Conservation (phyloP, 2,113 vertebrate species). For the Amphiprion percula region DNA sequence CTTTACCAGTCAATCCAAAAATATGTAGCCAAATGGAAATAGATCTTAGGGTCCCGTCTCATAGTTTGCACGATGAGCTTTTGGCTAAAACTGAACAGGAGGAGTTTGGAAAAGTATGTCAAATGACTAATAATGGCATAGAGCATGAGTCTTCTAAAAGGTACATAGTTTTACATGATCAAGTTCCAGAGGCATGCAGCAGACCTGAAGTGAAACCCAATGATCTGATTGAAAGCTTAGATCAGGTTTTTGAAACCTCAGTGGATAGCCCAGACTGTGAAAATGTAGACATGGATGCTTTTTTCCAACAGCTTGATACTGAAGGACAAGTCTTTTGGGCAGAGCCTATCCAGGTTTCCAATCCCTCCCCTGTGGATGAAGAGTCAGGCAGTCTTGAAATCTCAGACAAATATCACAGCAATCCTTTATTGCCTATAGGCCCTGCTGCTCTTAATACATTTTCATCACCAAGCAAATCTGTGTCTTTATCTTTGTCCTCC, state of each 20-base stretch:
- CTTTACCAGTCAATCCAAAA: conserved; percentile 9
- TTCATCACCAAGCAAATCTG: background rate
- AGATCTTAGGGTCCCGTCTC: background rate
- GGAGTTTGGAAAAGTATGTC: background rate
- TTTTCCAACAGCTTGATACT: conserved; percentile 60
- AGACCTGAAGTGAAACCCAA: background rate
- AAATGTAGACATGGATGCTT: conserved; percentile 46
- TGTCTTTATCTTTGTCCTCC: background rate
- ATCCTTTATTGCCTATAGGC: background rate
- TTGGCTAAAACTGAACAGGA: conserved; percentile 13
- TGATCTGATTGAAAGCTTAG: conserved; percentile 33
- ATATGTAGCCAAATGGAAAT: conserved; percentile 32
- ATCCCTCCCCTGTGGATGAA: conserved; percentile 1
- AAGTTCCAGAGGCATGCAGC: background rate
- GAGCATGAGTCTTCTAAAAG: background rate
- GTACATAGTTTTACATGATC: background rate
- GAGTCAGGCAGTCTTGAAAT: conserved; percentile 23
- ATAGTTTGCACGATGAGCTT: background rate
- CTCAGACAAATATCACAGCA: background rate
- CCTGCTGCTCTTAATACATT: background rate
- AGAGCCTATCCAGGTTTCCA: conserved; percentile 61
- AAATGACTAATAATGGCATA: background rate
- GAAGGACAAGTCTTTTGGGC: conserved; percentile 72
- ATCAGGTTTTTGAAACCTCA: conserved; percentile 64
- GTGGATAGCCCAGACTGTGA: conserved; percentile 62